Percentiles rank a stretch among this genome's conserved stretches.
phyloP scores from a whole-genome alignment of 2,888 invertebrate species.

The Phania funesta region DNA sequence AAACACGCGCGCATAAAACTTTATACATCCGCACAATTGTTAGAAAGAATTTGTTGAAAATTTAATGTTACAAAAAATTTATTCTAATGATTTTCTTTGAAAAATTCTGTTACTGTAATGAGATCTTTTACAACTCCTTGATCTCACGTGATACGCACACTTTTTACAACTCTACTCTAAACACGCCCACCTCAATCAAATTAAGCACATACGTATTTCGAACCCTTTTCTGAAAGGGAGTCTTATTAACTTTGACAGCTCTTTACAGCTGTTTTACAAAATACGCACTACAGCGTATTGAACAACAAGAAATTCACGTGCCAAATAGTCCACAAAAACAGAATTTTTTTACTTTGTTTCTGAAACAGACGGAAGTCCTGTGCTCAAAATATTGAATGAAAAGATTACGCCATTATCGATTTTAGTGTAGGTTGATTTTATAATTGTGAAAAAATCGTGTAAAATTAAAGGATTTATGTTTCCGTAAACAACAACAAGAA shows the following conservation, averaged over 20 bases:
- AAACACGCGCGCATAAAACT: too few species aligned
- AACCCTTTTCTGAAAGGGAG: not conserved
- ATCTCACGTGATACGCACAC: conserved; percentile 43
- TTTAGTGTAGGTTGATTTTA: not conserved
- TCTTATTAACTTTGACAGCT: conserved; percentile 34
- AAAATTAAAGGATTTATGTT: conserved; percentile 58
- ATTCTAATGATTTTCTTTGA: not conserved
- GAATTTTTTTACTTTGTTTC: not conserved
- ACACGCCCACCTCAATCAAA: conserved; percentile 39
- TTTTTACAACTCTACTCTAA: not conserved
- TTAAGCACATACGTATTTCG: conserved; percentile 31
- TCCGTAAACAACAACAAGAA: conserved; percentile 34
- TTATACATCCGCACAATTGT: too few species aligned
- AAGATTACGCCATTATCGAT: conserved; percentile 32
- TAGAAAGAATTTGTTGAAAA: too few species aligned
- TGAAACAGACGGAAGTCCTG: conserved; percentile 53
- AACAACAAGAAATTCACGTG: conserved; percentile 38
- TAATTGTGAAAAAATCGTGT: conserved; percentile 27
- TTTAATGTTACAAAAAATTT: too few species aligned
- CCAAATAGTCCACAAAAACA: conserved; percentile 34
- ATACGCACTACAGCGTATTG: not conserved
- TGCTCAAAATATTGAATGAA: conserved; percentile 25
- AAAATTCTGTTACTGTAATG: not conserved
- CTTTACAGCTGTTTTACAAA: conserved; percentile 36
- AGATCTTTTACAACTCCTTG: conserved; percentile 1